Base-by-base conservation (phyloP, 2,888 invertebrate species). In the Sycophila texana region DNA sequence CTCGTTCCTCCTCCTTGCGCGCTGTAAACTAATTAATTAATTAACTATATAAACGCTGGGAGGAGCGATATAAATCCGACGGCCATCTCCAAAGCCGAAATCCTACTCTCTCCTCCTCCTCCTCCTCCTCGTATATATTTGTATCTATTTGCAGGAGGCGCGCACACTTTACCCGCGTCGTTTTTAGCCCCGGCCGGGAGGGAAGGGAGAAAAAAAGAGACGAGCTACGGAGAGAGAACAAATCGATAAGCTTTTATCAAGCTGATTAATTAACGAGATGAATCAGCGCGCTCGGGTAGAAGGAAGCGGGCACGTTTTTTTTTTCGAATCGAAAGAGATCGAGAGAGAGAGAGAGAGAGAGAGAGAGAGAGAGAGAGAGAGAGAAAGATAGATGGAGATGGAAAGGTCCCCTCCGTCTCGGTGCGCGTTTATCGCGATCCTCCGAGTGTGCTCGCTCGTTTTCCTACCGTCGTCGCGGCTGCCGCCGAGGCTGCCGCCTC, bases 191-290 rank as follows among this genome's bases (percentile, higher is more conserved):
- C 53, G 53, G 61, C 14, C 1, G 60, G 60, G 14, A 22, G n/a
- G 22, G 39, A 14, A 63, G 66, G 20, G 18, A 47, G 55, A 39
- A 2, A 13, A 60, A 60, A n/a, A 26, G 13, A 13, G 61, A 16
- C 57, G 18, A 58, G 53, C n/a, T 5, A 30, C 7, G 20, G 22
- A 20, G 51, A 16, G 39, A 39, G 26, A 5, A 47, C 16, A 13
- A 67, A 78, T 73, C 67, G 78, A 77, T 77, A 61, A 63, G 53
- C 67, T 72, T 73, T 67, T 73, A 73, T 73, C 77, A 22, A 55
- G 73, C 73, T 66, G 73, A 73, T 78, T 78, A 78, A 78, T 78
- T 78, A 78, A 73, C 68, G 73, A 67, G 77, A 67, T 68, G 67
- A 61, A 67, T 61, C 61, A 55, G 70, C 61, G 51, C 13, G 61